Percentiles rank a stretch among this genome's conserved stretches.
Conservation (phyloP, 2,888 invertebrate species). For the Drosophila anceps region DNA sequence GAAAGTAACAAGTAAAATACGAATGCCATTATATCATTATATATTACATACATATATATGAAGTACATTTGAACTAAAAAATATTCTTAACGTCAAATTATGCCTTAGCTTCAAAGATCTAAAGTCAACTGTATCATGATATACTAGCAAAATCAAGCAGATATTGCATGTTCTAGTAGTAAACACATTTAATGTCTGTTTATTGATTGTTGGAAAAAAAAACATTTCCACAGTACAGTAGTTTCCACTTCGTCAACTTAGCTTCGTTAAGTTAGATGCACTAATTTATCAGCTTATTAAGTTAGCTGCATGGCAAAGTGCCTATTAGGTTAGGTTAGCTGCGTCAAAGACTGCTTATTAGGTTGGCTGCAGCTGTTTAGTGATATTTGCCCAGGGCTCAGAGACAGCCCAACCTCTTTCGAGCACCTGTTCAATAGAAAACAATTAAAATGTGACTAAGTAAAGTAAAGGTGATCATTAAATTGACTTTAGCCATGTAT, state of each 20-base stretch:
- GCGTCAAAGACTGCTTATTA: neutral
- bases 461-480: slow-evolving; percentile 9
- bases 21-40: too few species aligned
- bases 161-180: neutral
- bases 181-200: neutral
- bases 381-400: neutral
- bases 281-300: neutral
- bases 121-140: too few species aligned
- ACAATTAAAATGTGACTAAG: slow-evolving; percentile 9
- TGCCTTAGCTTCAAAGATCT: neutral
- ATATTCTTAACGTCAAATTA: neutral
- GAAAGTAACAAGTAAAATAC: neutral
- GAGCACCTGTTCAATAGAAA: neutral
- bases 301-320: neutral
- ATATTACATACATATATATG: too few species aligned
- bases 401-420: neutral
- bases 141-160: neutral
- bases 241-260: neutral
- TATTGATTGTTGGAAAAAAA: neutral
- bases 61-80: too few species aligned
- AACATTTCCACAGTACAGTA: neutral
- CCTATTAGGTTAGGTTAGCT: slow-evolving; percentile 2
- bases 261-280: neutral
- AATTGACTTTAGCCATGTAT: slow-evolving; percentile 9
- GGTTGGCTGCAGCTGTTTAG: neutral